phyloP scores from a whole-genome alignment of 2,113 vertebrate genomes.

The Heloderma charlesbogerti region DNA sequence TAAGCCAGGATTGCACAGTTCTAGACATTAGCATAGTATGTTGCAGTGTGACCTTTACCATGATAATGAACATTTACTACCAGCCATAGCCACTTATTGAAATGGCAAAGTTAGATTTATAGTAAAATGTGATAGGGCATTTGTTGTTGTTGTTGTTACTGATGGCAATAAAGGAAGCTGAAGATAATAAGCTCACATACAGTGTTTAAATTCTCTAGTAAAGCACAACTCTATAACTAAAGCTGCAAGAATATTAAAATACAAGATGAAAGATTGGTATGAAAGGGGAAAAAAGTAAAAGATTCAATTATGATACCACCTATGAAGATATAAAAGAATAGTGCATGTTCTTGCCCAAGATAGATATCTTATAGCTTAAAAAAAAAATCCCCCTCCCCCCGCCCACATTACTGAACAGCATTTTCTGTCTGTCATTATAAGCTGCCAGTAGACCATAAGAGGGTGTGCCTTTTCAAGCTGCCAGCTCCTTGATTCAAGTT shows the following conservation, averaged over 20 bases:
- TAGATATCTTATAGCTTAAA: background rate
- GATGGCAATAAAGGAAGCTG: background rate
- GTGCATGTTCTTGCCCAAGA: background rate
- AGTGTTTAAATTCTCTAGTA: background rate
- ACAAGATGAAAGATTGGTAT: slow-evolving; percentile 1
- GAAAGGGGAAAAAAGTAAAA: slow-evolving; percentile 22
- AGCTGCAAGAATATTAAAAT: slow-evolving; percentile 1
- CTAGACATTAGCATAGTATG: background rate
- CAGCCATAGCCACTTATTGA: background rate
- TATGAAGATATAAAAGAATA: slow-evolving; percentile 9
- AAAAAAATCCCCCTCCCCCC: background rate
- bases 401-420: background rate
- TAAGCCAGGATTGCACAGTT: background rate
- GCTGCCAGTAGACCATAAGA: background rate
- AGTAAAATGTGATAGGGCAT: background rate
- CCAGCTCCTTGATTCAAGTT: background rate
- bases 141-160: background rate
- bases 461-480: background rate
- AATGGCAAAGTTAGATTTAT: background rate
- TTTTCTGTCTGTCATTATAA: background rate
- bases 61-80: background rate
- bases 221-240: background rate
- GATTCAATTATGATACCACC: slow-evolving; percentile 35
- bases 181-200: rapidly evolving
- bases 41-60: background rate